These are phyloP conservation scores for Colletes collaris DNA, from an alignment of 2,888 invertebrate genomes.

Conservation along the genomic window DNA sequence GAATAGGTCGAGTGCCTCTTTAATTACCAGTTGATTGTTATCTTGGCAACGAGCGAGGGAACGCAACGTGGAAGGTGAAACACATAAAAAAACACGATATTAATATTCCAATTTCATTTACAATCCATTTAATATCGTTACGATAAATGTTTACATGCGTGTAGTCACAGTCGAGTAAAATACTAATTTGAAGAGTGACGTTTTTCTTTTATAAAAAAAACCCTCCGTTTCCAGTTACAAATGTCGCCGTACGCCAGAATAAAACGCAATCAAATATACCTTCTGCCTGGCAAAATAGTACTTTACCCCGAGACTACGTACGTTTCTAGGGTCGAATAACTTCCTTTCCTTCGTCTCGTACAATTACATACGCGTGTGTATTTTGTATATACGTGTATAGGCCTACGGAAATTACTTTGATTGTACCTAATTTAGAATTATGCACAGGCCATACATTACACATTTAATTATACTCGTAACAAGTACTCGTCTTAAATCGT, in stretches of 20 bases:
- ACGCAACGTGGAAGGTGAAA: constrained; percentile 13
- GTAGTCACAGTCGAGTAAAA: constrained; percentile 55
- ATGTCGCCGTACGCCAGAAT: not conserved
- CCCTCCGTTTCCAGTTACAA: not conserved
- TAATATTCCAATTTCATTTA: constrained; percentile 44
- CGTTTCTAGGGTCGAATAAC: constrained; percentile 23
- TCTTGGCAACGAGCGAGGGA: not conserved
- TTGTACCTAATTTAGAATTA: constrained; percentile 73
- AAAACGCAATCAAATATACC: not conserved
- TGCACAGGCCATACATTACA: constrained; percentile 69
- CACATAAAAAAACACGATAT: constrained; percentile 8
- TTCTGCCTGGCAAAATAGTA: constrained; percentile 43
- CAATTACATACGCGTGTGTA: constrained; percentile 41
- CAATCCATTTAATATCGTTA: constrained; percentile 60
- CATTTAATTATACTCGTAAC: constrained; percentile 48
- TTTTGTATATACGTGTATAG: constrained; percentile 46
- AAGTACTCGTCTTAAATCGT: constrained; percentile 9
- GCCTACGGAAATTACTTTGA: constrained; percentile 64
- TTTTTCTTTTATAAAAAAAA: not conserved
- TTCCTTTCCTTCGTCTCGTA: not conserved
- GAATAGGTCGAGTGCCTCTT: constrained; percentile 22
- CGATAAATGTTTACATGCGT: constrained; percentile 49
- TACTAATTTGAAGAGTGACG: constrained; percentile 52
- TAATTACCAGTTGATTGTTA: constrained; percentile 3
- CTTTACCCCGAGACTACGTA: constrained; percentile 44